These are phyloP conservation scores for Oscheius sp. DNA, from an alignment of 2,888 invertebrate species.

Conservation along the genomic window DNA sequence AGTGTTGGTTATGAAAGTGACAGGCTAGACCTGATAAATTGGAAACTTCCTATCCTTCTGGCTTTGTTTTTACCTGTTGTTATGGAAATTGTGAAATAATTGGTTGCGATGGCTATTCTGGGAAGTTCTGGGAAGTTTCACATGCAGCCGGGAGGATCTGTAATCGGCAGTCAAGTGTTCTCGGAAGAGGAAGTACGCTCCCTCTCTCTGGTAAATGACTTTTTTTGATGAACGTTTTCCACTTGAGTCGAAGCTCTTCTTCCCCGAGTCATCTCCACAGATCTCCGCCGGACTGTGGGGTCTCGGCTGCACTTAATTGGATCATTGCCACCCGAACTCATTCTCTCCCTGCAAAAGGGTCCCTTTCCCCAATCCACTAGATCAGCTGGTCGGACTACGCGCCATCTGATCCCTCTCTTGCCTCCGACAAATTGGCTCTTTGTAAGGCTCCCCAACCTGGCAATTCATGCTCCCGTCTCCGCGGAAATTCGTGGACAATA, in stretches of 20 bases:
- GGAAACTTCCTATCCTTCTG: no score
- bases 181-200: neutral
- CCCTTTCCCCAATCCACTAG: neutral
- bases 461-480: constrained; percentile 17
- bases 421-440: constrained; percentile 11
- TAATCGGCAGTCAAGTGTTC: neutral
- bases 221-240: neutral
- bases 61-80: no score
- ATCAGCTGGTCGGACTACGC: neutral
- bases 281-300: neutral
- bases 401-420: neutral
- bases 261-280: neutral
- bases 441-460: constrained; percentile 11
- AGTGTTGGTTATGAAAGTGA: neutral
- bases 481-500: neutral
- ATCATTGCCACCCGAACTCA: neutral
- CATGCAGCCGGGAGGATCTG: no score
- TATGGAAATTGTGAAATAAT: no score
- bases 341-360: neutral
- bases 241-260: no score
- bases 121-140: no score
- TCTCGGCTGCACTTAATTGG: constrained; percentile 9
- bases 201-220: neutral
- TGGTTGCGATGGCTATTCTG: no score
- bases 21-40: neutral